Evolutionary conservation across 30 jellyfish, hydroid and myxozoan species (phyloP).

Genomic region (Hydractinia symbiolongicarpus): DNA sequence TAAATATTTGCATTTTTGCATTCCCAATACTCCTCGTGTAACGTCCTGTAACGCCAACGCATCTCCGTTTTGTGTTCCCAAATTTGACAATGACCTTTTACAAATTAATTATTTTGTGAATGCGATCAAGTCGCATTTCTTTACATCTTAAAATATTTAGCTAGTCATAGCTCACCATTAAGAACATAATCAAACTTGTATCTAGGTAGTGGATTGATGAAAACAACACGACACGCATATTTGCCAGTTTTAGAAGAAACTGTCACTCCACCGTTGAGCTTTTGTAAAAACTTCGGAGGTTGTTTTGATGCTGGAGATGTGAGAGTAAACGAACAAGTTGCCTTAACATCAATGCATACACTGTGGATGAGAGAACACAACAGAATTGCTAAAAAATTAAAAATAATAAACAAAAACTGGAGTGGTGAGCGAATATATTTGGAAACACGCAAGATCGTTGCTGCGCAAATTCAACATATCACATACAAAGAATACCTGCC

Average conservation of each 20-base stretch:
- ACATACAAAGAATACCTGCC: slow-evolving; percentile 75
- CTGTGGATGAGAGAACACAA: slow-evolving; percentile 74
- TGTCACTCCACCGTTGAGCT: slow-evolving; percentile 60
- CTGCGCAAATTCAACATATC: slow-evolving; percentile 66
- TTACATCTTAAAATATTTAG: too few relatives aligned
- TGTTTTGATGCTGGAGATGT: slow-evolving; percentile 87
- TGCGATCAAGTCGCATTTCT: too few relatives aligned
- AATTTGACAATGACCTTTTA: not conserved
- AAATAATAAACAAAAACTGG: slow-evolving; percentile 61
- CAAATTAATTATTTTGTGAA: not conserved
- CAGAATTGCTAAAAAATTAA: slow-evolving; percentile 52
- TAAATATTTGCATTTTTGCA: not conserved
- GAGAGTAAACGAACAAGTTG: slow-evolving; percentile 72
- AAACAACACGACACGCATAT: slow-evolving; percentile 28
- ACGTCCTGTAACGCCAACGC: not conserved
- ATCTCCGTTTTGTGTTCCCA: not conserved
- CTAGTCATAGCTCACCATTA: too few relatives aligned
- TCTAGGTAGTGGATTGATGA: slow-evolving; percentile 59
- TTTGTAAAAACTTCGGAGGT: slow-evolving; percentile 73
- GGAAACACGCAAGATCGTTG: slow-evolving; percentile 70
- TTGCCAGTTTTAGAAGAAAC: slow-evolving; percentile 50
- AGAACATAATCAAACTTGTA: not conserved
- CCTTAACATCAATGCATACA: slow-evolving; percentile 67
- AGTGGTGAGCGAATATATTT: slow-evolving; percentile 53
- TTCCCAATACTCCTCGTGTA: not conserved